Percentiles rank a stretch among this genome's conserved stretches.
Conservation (phyloP, 92 coral and sea anemone species). For the Epizoanthus rinbou region DNA sequence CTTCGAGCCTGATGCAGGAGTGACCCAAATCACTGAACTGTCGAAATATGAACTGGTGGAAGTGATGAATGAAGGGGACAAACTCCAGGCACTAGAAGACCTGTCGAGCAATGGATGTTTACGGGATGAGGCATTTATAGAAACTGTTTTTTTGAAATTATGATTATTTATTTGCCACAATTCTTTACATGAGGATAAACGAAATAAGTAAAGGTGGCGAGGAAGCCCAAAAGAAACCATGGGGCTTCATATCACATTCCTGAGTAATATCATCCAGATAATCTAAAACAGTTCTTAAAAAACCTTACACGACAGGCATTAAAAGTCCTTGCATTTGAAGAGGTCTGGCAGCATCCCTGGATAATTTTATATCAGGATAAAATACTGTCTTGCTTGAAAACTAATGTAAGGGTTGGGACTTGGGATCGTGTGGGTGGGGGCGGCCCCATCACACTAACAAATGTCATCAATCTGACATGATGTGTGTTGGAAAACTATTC, state of each 20-base stretch:
- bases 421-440: slow-evolving; percentile 15
- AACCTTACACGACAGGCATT: slow-evolving; percentile 5
- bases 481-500: slow-evolving; percentile 15
- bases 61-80: slow-evolving; percentile 3
- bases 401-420: slow-evolving; percentile 22
- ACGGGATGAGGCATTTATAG: slow-evolving; percentile 26
- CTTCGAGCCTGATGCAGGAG: slow-evolving; percentile 25
- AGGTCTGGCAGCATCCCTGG: slow-evolving; percentile 26
- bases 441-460: slow-evolving; percentile 11
- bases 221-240: too few species aligned
- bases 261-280: slow-evolving; percentile 9
- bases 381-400: slow-evolving; percentile 27
- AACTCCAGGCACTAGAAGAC: slow-evolving; percentile 27
- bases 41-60: slow-evolving; percentile 19
- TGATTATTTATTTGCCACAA: too few species aligned
- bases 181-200: too few species aligned
- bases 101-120: slow-evolving; percentile 19
- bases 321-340: background rate
- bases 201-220: too few species aligned
- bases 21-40: slow-evolving; percentile 13
- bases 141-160: slow-evolving; percentile 23
- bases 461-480: slow-evolving; percentile 28
- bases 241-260: slow-evolving; percentile 15
- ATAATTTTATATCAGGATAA: slow-evolving; percentile 15
- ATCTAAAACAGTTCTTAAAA: slow-evolving; percentile 11